These are phyloP conservation scores for Pangasius krempfi DNA, from an alignment of 2,797 vertebrate species.

Conservation along the genomic window DNA sequence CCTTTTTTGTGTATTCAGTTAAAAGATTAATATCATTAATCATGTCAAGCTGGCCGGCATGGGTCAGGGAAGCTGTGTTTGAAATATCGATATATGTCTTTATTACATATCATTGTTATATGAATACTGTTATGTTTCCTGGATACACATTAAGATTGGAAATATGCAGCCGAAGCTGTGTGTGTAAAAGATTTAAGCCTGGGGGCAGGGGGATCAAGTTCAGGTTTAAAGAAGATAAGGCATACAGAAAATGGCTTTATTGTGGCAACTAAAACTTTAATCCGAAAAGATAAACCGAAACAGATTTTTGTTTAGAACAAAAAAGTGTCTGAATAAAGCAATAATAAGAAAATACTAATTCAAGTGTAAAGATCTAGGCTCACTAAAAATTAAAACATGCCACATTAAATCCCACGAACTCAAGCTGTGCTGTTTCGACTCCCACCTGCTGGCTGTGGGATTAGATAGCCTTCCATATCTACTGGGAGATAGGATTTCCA, in stretches of 20 bases:
- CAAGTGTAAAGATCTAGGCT: conserved; percentile 11
- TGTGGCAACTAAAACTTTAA: neutral
- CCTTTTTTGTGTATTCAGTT: conserved; percentile 9
- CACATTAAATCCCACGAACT: conserved; percentile 26
- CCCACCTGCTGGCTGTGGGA: conserved; percentile 46
- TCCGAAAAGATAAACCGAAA: neutral
- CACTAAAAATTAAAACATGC: neutral
- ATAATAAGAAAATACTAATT: neutral
- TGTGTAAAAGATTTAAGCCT: neutral
- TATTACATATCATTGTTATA: conserved; percentile 1
- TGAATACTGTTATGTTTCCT: neutral
- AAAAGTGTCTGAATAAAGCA: neutral
- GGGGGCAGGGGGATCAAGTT: neutral
- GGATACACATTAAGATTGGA: neutral
- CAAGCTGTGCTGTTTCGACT: conserved; percentile 35
- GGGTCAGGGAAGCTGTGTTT: conserved; percentile 11
- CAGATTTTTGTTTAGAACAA: neutral
- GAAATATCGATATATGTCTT: neutral
- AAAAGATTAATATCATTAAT: conserved; percentile 46
- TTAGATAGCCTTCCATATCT: conserved; percentile 49
- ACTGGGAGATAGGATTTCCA: conserved; percentile 48
- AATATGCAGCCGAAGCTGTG: conserved; percentile 1
- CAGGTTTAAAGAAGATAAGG: conserved; percentile 6
- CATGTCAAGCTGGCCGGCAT: conserved; percentile 40
- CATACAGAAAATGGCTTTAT: neutral